Percentiles rank a stretch among this genome's conserved stretches.
Conservation (phyloP, 2,888 invertebrate species). For the Andricus quercusramuli region DNA sequence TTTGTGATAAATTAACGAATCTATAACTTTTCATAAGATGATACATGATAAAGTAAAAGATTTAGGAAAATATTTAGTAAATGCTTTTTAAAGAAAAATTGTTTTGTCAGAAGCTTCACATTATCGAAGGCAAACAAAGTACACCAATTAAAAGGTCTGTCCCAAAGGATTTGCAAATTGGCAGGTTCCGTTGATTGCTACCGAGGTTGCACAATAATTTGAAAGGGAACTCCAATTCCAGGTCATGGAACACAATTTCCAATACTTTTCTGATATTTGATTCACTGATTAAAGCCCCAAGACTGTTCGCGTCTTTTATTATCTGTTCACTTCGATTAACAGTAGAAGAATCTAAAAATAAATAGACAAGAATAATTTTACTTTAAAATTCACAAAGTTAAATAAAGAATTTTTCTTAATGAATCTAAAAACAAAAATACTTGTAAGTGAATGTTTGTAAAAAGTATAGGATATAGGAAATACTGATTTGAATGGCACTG, state of each 20-base stretch:
- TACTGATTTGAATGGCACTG: neutral
- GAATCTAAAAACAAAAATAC: no score
- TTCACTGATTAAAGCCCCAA: neutral
- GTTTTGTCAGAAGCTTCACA: neutral
- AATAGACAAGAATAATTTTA: neutral
- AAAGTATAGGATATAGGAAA: neutral
- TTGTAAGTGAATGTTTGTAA: no score
- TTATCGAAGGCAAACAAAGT: neutral
- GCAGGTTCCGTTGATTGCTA: neutral
- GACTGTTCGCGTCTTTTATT: neutral
- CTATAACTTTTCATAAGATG: no score
- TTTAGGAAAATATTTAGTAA: neutral
- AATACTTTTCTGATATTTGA: neutral
- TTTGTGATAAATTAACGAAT: no score
- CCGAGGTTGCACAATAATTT: conserved; percentile 6
- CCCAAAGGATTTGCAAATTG: neutral
- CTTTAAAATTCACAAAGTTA: no score
- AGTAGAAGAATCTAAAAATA: neutral
- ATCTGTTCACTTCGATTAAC: neutral
- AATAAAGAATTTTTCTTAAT: no score
- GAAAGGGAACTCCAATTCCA: neutral
- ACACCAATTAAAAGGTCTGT: neutral
- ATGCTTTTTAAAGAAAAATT: neutral
- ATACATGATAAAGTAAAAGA: no score
- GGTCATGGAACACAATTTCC: conserved; percentile 2